These are phyloP conservation scores for Parnassius smintheus DNA, from an alignment of 2,888 invertebrate species.

Conservation along the genomic window DNA sequence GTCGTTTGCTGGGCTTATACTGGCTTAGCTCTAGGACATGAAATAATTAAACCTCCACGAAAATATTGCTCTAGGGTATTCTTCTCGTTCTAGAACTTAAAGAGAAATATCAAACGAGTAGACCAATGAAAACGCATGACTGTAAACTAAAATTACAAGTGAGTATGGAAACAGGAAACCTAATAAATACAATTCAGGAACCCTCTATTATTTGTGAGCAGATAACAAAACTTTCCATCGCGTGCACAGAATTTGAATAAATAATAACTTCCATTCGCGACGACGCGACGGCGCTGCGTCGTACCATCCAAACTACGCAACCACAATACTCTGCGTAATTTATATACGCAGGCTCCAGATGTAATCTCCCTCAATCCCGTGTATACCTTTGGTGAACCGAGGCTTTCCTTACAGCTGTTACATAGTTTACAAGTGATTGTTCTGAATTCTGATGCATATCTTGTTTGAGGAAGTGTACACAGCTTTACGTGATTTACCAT, in stretches of 20 bases:
- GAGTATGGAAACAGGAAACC: too few species aligned
- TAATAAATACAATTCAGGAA: not conserved
- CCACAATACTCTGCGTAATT: constrained; percentile 19
- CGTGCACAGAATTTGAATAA: constrained; percentile 22
- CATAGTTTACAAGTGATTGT: constrained; percentile 38
- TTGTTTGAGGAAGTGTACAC: constrained; percentile 25
- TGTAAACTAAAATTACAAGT: too few species aligned
- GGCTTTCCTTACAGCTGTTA: constrained; percentile 31
- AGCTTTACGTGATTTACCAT: constrained; percentile 20
- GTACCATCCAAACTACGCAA: constrained; percentile 30
- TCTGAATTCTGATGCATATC: constrained; percentile 33
- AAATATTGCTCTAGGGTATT: too few species aligned
- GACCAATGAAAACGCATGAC: too few species aligned
- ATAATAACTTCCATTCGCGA: constrained; percentile 18
- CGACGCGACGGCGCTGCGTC: constrained; percentile 30
- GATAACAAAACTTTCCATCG: not conserved
- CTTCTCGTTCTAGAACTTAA: too few species aligned
- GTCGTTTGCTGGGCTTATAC: too few species aligned
- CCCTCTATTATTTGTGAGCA: constrained; percentile 1
- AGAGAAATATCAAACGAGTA: too few species aligned
- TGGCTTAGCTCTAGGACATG: too few species aligned
- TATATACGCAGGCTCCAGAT: constrained; percentile 43
- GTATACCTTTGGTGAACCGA: constrained; percentile 32
- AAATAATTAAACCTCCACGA: too few species aligned
- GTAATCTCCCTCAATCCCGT: constrained; percentile 42